Conservation (phyloP, 1,140 invertebrate genomes). For the Drosophila quadrilineata region DNA sequence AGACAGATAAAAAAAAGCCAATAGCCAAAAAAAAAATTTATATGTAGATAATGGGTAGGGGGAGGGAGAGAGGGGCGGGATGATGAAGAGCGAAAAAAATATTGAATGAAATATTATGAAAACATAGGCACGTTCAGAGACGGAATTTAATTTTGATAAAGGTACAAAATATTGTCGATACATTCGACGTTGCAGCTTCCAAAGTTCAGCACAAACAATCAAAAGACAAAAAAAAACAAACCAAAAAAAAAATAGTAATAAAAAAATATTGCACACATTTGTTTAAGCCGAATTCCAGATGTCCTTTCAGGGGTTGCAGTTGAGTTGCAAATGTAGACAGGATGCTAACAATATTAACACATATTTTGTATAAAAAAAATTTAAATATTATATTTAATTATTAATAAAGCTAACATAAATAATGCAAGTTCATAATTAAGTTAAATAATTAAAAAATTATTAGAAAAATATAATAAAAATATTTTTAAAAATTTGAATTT, state of each 20-base stretch:
- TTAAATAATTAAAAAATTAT: too few species aligned
- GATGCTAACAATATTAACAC: too few species aligned
- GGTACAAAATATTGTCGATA: conserved; percentile 80
- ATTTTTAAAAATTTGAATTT: too few species aligned
- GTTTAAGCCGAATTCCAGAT: neutral
- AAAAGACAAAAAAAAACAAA: too few species aligned
- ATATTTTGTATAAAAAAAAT: too few species aligned
- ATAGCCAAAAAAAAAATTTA: conserved; percentile 18
- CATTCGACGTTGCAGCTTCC: conserved; percentile 52
- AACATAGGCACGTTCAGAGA: conserved; percentile 48
- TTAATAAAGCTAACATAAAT: too few species aligned
- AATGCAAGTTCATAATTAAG: too few species aligned
- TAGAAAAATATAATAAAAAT: too few species aligned
- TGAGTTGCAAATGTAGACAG: too few species aligned
- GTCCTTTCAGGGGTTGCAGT: too few species aligned
- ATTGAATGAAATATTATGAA: conserved; percentile 13
- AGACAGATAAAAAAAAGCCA: neutral
- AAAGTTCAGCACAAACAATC: neutral
- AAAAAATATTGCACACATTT: neutral
- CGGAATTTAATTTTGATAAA: conserved; percentile 81
- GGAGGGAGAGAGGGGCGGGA: neutral
- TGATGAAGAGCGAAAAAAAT: neutral
- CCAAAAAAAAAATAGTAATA: neutral
- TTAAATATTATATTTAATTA: too few species aligned
- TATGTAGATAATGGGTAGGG: neutral